A percentile compares a stretch with the other conserved stretches of the same genome.
Conservation (phyloP, 2,888 invertebrate species). For the Saturnia pavonia region DNA sequence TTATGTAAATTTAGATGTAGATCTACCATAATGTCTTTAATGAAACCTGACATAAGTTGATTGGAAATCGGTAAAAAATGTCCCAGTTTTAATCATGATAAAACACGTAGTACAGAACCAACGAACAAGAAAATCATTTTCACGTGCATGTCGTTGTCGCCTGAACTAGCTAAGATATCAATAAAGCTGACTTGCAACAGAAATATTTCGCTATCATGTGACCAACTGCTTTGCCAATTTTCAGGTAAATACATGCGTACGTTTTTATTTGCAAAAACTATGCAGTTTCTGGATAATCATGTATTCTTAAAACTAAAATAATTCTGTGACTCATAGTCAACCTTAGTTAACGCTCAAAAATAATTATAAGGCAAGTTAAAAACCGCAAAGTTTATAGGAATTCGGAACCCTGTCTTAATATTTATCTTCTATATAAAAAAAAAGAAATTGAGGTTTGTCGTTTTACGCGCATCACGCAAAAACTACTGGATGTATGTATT, state of each 20-base stretch:
- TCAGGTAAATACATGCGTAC: not conserved
- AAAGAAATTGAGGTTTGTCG: no score
- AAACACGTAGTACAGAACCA: not conserved
- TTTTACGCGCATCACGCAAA: no score
- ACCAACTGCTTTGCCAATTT: constrained; percentile 8
- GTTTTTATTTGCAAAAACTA: not conserved
- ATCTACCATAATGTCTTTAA: no score
- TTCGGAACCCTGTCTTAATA: no score
- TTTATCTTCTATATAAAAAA: no score
- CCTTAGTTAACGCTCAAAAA: not conserved
- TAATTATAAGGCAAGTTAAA: not conserved
- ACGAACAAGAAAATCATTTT: not conserved
- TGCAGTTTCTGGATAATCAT: not conserved
- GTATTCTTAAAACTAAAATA: not conserved
- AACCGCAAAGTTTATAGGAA: not conserved
- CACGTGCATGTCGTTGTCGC: not conserved
- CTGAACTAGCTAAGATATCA: not conserved
- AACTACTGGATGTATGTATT: no score
- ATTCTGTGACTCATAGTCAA: not conserved
- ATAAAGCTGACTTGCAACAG: not conserved
- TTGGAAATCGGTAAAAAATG: no score
- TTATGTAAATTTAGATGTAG: no score
- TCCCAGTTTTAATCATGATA: not conserved
- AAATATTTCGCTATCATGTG: not conserved
- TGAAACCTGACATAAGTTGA: no score